Conservation (phyloP, 2,888 invertebrate genomes). For the Nasonia oneida region DNA sequence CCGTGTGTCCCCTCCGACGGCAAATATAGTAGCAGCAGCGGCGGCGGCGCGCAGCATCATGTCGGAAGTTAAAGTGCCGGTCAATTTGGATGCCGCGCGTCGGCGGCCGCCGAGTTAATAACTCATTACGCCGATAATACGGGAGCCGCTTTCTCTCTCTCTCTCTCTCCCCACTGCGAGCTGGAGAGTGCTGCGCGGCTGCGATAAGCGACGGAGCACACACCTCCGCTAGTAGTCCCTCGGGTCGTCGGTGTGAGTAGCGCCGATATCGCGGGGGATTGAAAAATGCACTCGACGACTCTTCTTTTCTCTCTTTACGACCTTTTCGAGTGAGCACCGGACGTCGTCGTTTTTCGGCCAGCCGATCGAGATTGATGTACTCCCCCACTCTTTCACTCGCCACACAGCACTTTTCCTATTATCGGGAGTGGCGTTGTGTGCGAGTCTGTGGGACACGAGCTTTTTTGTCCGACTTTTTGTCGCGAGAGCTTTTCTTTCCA, state of each 20-base stretch:
- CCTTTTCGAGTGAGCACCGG: background rate
- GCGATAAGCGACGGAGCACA: slow-evolving; percentile 32
- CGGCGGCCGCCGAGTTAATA: slow-evolving; percentile 65
- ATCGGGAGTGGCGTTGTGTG: background rate
- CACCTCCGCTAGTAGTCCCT: background rate
- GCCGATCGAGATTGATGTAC: slow-evolving; percentile 38
- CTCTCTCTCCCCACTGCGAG: background rate
- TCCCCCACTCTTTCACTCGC: background rate
- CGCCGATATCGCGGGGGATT: slow-evolving; percentile 24
- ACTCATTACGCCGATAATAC: slow-evolving; percentile 68
- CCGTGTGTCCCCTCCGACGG: slow-evolving; percentile 56
- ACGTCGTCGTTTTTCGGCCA: background rate
- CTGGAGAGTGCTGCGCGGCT: slow-evolving; percentile 12
- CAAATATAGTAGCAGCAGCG: background rate
- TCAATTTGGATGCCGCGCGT: slow-evolving; percentile 68
- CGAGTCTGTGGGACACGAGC: background rate
- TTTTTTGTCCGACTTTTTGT: background rate
- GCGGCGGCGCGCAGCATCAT: background rate
- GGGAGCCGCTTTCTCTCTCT: slow-evolving; percentile 48
- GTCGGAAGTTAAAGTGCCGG: slow-evolving; percentile 59
- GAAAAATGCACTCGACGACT: slow-evolving; percentile 51
- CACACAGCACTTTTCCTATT: slow-evolving; percentile 16
- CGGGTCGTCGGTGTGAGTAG: background rate
- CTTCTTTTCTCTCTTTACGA: slow-evolving; percentile 21
- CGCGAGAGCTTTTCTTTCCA: background rate